These are phyloP conservation scores for Peromyscus attwateri DNA, from an alignment of 2,797 vertebrate genomes.

Conservation along the genomic window DNA sequence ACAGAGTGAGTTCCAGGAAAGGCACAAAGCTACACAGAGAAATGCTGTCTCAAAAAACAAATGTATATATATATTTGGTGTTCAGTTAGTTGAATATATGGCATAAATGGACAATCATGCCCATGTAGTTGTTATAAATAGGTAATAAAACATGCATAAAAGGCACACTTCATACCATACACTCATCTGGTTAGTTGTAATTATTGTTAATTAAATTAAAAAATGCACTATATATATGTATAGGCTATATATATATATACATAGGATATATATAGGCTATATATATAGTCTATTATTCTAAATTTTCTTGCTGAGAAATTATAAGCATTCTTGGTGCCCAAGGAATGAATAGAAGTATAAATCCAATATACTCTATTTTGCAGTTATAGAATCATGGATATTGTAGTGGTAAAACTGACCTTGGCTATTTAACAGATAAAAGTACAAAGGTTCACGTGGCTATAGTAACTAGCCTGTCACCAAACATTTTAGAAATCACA, in stretches of 20 bases:
- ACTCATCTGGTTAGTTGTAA: neutral
- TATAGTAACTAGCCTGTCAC: neutral
- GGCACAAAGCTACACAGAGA: too few relatives aligned
- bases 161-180: neutral
- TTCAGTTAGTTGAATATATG: neutral
- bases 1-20: too few relatives aligned
- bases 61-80: too few relatives aligned
- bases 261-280: neutral
- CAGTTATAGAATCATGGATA: neutral
- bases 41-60: too few relatives aligned
- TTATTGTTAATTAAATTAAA: conserved; percentile 19
- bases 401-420: neutral
- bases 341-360: neutral
- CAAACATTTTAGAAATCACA: neutral
- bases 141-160: neutral
- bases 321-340: neutral
- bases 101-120: neutral
- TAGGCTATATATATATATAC: too few relatives aligned
- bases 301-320: conserved; percentile 8
- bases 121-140: neutral
- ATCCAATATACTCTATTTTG: neutral
- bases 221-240: neutral
- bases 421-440: neutral
- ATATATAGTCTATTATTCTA: neutral
- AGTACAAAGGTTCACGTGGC: neutral